Conservation (phyloP, 1,140 invertebrate genomes). For the Micrasema minimum region DNA sequence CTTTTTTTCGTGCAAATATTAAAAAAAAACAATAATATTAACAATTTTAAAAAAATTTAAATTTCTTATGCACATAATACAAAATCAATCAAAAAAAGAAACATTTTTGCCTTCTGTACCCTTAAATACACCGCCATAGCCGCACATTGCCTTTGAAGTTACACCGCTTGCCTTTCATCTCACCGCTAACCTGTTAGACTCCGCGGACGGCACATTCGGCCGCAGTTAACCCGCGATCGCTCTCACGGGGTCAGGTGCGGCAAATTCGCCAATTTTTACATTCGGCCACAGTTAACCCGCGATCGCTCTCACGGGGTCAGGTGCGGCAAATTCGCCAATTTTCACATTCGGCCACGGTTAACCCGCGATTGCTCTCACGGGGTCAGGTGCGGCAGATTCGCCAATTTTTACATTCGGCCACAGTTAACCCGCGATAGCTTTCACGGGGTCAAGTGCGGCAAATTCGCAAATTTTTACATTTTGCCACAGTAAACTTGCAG, state of each 20-base stretch:
- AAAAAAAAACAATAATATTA: no score
- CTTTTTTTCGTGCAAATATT: no score
- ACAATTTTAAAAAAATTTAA: no score
- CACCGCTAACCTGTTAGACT: slow-evolving; percentile 24
- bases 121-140: slow-evolving; percentile 16
- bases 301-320: slow-evolving; percentile 5
- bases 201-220: neutral
- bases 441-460: slow-evolving; percentile 12
- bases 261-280: no score
- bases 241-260: slow-evolving; percentile 15
- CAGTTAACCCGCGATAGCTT: slow-evolving; percentile 6
- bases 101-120: no score
- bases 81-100: no score
- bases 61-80: no score
- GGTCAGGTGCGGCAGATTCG: slow-evolving; percentile 9
- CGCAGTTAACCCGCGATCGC: slow-evolving; percentile 7
- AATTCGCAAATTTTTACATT: no score
- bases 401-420: no score
- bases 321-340: slow-evolving; percentile 15
- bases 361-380: slow-evolving; percentile 9
- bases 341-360: neutral
- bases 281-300: slow-evolving; percentile 10
- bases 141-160: slow-evolving; percentile 18
- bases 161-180: slow-evolving; percentile 26
- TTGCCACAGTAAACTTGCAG: no score